Percentiles rank a stretch among this genome's conserved stretches.
Evolutionary conservation across 2,888 invertebrate species (phyloP).

Genomic region (Drosophila rellima): DNA sequence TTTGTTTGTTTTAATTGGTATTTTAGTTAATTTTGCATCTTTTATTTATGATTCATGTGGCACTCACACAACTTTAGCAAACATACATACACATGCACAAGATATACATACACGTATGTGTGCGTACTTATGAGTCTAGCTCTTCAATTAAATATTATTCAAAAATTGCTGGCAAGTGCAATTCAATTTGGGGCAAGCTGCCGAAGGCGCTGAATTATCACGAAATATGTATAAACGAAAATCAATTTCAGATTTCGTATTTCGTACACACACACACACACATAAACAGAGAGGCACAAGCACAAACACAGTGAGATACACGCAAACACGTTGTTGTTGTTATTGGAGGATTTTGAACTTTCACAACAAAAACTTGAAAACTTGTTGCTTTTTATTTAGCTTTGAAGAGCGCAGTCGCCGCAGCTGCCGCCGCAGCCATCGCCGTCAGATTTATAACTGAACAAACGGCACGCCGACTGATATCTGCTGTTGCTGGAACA

Average conservation of each 20-base stretch:
- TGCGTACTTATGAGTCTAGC: conserved; percentile 11
- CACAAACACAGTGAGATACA: conserved; percentile 4
- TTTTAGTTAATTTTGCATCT: conserved; percentile 1
- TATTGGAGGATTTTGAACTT: conserved; percentile 51
- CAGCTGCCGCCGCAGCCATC: conserved; percentile 33
- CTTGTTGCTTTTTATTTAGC: conserved; percentile 42
- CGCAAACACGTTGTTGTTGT: conserved; percentile 35
- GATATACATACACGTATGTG: background rate
- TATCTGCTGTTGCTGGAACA: conserved; percentile 13
- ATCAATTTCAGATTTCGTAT: conserved; percentile 26
- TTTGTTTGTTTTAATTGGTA: conserved; percentile 6
- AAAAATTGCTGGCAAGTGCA: conserved; percentile 42
- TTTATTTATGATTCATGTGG: conserved; percentile 13
- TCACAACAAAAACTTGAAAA: conserved; percentile 48
- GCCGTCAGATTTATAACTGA: conserved; percentile 59
- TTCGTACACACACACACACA: conserved; percentile 2
- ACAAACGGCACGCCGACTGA: conserved; percentile 15
- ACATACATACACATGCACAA: conserved; percentile 12
- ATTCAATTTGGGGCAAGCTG: conserved; percentile 45
- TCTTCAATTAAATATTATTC: conserved; percentile 40
- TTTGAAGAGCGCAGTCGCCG: conserved; percentile 47
- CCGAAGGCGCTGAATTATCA: conserved; percentile 31
- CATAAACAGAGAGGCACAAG: conserved; percentile 4
- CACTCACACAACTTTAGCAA: conserved; percentile 6
- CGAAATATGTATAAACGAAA: conserved; percentile 17